Base-by-base conservation (phyloP, 2,888 invertebrate species). In the Anagyrus pseudococci region DNA sequence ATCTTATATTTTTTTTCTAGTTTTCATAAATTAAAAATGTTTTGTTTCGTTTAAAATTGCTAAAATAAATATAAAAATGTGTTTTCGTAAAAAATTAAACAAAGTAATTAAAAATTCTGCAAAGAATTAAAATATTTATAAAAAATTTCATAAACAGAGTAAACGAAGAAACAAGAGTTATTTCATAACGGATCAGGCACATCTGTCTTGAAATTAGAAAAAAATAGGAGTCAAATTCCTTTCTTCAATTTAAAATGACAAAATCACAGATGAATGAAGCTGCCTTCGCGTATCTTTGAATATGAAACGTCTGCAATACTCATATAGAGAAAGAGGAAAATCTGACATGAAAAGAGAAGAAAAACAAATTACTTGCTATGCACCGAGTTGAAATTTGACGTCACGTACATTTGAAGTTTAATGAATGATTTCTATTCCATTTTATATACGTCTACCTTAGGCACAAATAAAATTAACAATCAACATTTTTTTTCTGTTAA, bases 391-490 rank as follows among this genome's bases (percentile, higher is more conserved):
- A 22, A 19, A 58, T 52, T 58, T 58, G 44, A 33, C 37, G 29
- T 58, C 49, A 41, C 49, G 29, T 40, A 48, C 22, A 29, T 49
- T 13, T 37, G 29, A 6, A 20, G 33, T 22, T 58, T 46, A 50
- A 50, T 50, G 44, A 33, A 58, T 50, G 44, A 52, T 58, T 58
- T 37, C 50, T 44, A 58, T 52, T 58, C 33, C 33, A 58, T 52
- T 44, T 58, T 58, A 15, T 19, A 15, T 37, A 43, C 50, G 19
- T 47, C 10, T 13, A 15, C 13, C n/a, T 8, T n/a, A n/a, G n/a
- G 20, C 19, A 22, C 17, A 20, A 7, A 26, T 49, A 29, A 17
- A 29, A 15, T 17, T 20, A 29, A 22, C 43, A 49, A 58, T 29
- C 20, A 22, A 49, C 49, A 33, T 40, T 49, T 58, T 48, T 41